Evolutionary conservation across 2,113 vertebrate species (phyloP).

Genomic region (Boulengeromyrus knoepffleri): DNA sequence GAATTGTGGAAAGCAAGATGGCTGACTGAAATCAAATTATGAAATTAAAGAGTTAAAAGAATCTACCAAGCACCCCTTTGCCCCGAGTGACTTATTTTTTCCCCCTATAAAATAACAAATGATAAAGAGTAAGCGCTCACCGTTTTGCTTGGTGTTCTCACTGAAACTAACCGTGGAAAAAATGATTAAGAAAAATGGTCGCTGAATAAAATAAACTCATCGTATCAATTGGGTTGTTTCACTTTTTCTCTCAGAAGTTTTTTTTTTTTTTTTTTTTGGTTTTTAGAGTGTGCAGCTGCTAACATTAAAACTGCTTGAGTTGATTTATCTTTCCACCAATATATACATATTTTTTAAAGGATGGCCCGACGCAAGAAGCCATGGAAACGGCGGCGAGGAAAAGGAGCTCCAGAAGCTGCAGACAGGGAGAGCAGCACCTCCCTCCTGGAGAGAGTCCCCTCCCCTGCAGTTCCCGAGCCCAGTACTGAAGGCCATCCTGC

Average conservation of each 20-base stretch:
- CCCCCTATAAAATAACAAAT: neutral
- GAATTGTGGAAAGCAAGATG: neutral
- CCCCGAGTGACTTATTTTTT: neutral
- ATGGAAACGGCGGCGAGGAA: slow-evolving; percentile 66
- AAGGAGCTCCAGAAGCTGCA: slow-evolving; percentile 53
- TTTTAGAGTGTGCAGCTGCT: neutral
- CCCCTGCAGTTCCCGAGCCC: neutral
- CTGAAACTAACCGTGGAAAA: neutral
- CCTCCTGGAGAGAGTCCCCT: slow-evolving; percentile 14
- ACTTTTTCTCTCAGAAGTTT: neutral
- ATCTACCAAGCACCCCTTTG: neutral
- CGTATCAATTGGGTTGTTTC: neutral
- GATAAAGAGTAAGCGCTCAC: neutral
- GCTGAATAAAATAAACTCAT: neutral
- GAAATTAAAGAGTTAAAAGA: neutral
- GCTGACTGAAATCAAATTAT: neutral
- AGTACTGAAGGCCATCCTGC: neutral
- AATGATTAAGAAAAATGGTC: neutral
- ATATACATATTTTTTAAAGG: slow-evolving; percentile 45
- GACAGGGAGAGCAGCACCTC: slow-evolving; percentile 48
- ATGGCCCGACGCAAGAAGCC: slow-evolving; percentile 79
- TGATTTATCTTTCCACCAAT: neutral
- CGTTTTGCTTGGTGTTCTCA: neutral
- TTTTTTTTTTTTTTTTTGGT: neutral
- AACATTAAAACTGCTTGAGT: neutral